Percentiles rank a stretch among this genome's conserved stretches.
These are phyloP conservation scores for Malacoctenus gilli DNA, from an alignment of 2,797 vertebrate genomes.

Conservation along the genomic window DNA sequence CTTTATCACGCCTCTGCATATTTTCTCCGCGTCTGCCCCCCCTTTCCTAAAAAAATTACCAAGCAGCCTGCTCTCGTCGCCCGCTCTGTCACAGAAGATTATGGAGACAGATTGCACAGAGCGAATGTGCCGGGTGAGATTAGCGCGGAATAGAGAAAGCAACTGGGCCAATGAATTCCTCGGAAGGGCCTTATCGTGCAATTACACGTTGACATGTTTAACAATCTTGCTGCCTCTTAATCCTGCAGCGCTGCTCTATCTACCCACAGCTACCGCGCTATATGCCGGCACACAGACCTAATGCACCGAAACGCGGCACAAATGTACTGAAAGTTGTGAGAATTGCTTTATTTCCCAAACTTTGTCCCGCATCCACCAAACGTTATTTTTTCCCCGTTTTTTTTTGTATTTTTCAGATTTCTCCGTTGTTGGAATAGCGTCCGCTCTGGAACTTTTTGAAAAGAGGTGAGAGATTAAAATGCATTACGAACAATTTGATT, in stretches of 20 bases:
- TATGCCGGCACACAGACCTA: conserved; percentile 73
- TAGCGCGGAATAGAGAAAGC: conserved; percentile 99
- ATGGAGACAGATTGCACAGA: conserved; percentile 99
- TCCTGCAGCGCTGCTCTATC: conserved; percentile 93
- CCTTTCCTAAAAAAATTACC: conserved; percentile 75
- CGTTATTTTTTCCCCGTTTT: conserved; percentile 18
- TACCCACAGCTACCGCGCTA: conserved; percentile 75
- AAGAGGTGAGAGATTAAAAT: conserved; percentile 57
- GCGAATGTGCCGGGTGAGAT: conserved; percentile 98
- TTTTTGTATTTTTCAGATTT: conserved; percentile 54
- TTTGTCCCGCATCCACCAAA: conserved; percentile 62
- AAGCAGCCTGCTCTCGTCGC: conserved; percentile 85
- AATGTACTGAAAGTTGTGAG: conserved; percentile 68
- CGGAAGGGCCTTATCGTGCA: conserved; percentile 99
- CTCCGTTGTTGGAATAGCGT: conserved; percentile 60
- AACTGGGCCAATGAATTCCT: conserved; percentile 99
- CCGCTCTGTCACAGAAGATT: conserved; percentile 98
- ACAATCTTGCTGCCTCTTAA: conserved; percentile 99
- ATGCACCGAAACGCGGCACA: conserved; percentile 71
- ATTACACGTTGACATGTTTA: conserved; percentile 99
- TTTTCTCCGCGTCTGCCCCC: conserved; percentile 86
- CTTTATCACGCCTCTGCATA: conserved; percentile 99
- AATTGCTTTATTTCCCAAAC: conserved; percentile 71
- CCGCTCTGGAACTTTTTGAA: conserved; percentile 46
- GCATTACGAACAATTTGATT: background rate